phyloP scores from a whole-genome alignment of 2,888 invertebrate genomes.

The Steromphala cineraria region DNA sequence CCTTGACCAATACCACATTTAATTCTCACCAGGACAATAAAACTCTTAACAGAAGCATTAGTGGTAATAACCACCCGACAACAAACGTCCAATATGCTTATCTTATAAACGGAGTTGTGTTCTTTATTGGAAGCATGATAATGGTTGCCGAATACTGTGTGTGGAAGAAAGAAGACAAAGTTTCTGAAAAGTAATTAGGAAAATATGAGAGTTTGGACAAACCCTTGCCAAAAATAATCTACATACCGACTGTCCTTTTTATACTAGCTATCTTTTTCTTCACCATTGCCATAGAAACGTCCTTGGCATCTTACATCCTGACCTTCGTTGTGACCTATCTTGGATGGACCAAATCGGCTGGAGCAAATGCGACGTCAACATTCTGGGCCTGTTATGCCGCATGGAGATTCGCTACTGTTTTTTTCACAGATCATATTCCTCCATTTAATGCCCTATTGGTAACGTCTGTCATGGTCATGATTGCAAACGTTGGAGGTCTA shows the following conservation, averaged over 20 bases:
- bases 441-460: neutral
- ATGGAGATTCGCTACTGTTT: neutral
- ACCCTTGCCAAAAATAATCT: neutral
- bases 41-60: too few species aligned
- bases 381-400: constrained; percentile 3
- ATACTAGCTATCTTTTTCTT: neutral
- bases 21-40: too few species aligned
- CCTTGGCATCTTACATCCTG: neutral
- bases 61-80: too few species aligned
- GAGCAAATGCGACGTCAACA: neutral
- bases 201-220: neutral
- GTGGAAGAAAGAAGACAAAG: neutral
- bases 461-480: neutral
- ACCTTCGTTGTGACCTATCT: neutral
- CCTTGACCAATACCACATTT: too few species aligned
- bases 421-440: neutral
- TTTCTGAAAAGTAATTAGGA: too few species aligned
- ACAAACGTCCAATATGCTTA: neutral
- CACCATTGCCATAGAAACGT: neutral
- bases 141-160: neutral
- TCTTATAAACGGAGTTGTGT: neutral
- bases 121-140: neutral
- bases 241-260: neutral
- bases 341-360: neutral
- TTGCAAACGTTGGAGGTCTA: neutral